phyloP scores from a whole-genome alignment of 1,140 invertebrate species.

The Aporrectodea caliginosa region DNA sequence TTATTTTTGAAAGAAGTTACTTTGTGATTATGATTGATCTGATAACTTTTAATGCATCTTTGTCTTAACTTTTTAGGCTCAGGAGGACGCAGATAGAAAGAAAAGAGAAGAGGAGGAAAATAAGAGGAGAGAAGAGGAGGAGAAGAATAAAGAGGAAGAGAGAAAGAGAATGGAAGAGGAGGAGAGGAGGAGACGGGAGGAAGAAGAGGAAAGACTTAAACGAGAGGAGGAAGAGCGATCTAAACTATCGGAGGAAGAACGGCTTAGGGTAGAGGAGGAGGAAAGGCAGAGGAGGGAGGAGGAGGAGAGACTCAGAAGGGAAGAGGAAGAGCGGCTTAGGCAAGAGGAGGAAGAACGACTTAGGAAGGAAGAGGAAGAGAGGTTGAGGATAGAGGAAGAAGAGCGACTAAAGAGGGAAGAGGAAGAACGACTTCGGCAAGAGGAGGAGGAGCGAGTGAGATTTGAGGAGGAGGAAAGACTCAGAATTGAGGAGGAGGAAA shows the following conservation, averaged over 20 bases:
- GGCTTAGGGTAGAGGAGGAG: background rate
- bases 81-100: background rate
- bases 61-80: too few relatives aligned
- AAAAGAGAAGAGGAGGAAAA: background rate
- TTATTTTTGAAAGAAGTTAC: too few relatives aligned
- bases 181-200: background rate
- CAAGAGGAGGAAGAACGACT: background rate
- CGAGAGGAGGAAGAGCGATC: background rate
- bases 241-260: background rate
- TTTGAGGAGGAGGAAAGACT: background rate
- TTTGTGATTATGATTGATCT: too few relatives aligned
- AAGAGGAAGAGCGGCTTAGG: background rate
- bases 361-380: background rate
- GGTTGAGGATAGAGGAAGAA: background rate
- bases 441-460: background rate
- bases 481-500: background rate
- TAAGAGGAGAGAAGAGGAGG: background rate
- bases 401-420: background rate
- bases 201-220: background rate
- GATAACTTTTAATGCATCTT: too few relatives aligned
- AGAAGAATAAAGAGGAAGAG: background rate
- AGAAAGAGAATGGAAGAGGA: background rate
- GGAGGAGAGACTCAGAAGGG: background rate
- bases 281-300: background rate
- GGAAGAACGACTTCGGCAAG: background rate